Evolutionary conservation across 2,888 invertebrate species (phyloP).

Genomic region (Rotaria macrura): DNA sequence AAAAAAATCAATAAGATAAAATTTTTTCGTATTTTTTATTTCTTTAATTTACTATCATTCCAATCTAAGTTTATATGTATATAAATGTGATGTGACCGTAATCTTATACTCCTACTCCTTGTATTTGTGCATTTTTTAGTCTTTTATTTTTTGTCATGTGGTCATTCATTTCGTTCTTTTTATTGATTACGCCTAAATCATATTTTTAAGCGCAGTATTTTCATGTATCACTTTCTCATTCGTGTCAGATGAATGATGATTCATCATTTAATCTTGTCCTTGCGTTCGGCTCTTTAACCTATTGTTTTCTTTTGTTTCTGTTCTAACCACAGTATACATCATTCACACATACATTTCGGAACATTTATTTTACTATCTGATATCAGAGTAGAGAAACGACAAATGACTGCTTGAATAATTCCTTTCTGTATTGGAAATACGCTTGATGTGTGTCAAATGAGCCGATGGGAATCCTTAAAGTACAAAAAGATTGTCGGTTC

Average conservation of each 20-base stretch:
- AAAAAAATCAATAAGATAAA: not conserved
- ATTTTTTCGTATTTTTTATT: not conserved
- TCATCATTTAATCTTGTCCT: not conserved
- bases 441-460: not conserved
- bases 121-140: not conserved
- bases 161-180: not conserved
- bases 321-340: not conserved
- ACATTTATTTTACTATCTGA: too few relatives aligned
- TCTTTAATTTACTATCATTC: not conserved
- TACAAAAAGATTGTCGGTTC: not conserved
- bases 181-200: not conserved
- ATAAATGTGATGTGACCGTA: not conserved
- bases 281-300: not conserved
- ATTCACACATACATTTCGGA: not conserved
- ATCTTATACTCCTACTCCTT: not conserved
- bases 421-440: not conserved
- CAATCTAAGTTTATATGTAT: not conserved
- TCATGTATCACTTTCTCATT: not conserved
- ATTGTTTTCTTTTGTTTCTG: not conserved
- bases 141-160: constrained; percentile 6
- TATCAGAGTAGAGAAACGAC: too few relatives aligned
- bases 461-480: not conserved
- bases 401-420: too few relatives aligned
- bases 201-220: not conserved
- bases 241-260: not conserved